Base-by-base conservation (phyloP, 1,140 invertebrate genomes). In the Macrocentrus cingulum region DNA sequence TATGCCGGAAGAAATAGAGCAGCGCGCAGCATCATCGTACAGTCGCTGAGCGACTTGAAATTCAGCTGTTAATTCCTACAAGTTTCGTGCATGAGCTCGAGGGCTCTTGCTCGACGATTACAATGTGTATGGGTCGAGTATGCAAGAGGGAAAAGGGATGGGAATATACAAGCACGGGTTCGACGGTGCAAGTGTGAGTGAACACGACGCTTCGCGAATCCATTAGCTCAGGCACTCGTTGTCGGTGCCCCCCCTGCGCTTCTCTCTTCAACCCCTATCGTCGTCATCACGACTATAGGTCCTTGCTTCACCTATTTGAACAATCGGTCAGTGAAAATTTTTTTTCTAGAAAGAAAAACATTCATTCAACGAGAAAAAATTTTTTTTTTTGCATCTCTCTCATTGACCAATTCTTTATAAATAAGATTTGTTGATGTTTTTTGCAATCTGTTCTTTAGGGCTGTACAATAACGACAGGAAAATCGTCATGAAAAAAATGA, bases 201-300 rank as follows among this genome's bases (percentile, higher is more conserved):
- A 68, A 61, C 64, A 65, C 39, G 62, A 52, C 50, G 56, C 52
- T 57, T 55, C 56, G 62, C 64, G 51, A 66, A 69, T 69, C 67
- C 67, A 69, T 69, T 60, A 60, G 58, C 51, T 53, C 8, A 15
- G 36, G 46, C 48, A 42, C 55, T 52, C 59, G 62, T 55, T 52
- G 16, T 56, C 15, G 13, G 36, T 25, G 46, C 39, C 42, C 41
- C 54, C 53, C 36, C 25, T 34, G 15, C 3, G 29, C 16, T 50
- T 36, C 54, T 16, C 29, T 37, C 44, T 23, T n/a, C n/a, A n/a
- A n/a, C n/a, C n/a, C n/a, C n/a, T n/a, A n/a, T n/a, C n/a, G n/a
- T n/a, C n/a, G n/a, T n/a, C n/a, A n/a, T n/a, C n/a, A n/a, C n/a
- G n/a, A n/a, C n/a, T n/a, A n/a, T n/a, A n/a, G n/a, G n/a, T n/a